Conservation (phyloP, 1,140 invertebrate species). For the Scaptomyza pallida region DNA sequence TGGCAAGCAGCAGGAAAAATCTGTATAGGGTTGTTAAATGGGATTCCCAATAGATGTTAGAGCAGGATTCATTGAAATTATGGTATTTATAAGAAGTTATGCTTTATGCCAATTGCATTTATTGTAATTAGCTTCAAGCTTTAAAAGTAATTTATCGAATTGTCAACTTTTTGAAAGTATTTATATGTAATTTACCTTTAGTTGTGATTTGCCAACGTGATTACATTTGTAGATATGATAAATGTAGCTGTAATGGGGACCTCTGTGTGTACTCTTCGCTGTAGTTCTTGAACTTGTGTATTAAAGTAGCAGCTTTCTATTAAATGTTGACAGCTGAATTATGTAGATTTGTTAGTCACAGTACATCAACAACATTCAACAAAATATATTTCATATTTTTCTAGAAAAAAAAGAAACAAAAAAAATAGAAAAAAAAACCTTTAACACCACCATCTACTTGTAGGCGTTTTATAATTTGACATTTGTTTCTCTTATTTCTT, state of each 20-base stretch:
- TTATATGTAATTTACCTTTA: too few relatives aligned
- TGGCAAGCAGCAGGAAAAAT: conserved; percentile 86
- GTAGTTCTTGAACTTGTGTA: background rate
- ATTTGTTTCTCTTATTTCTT: conserved; percentile 6
- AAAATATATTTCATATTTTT: conserved; percentile 35
- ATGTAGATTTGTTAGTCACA: conserved; percentile 9
- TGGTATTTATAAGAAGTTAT: background rate
- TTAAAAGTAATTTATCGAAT: too few relatives aligned
- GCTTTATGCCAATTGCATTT: too few relatives aligned
- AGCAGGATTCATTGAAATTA: background rate
- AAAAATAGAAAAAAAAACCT: background rate
- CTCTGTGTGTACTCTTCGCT: too few relatives aligned
- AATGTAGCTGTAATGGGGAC: too few relatives aligned
- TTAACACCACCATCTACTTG: conserved; percentile 2
- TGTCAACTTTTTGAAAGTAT: too few relatives aligned
- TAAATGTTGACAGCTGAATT: background rate
- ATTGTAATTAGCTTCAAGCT: too few relatives aligned
- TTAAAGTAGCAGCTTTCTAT: conserved; percentile 31
- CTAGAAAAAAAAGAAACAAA: conserved; percentile 43
- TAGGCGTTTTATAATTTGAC: too few relatives aligned
- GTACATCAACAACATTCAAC: conserved; percentile 22
- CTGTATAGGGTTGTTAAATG: background rate
- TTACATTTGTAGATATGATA: too few relatives aligned
- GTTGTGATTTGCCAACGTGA: too few relatives aligned
- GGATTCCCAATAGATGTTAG: background rate